A percentile compares a stretch with the other conserved stretches of the same genome.
Evolutionary conservation across 2,888 invertebrate species (phyloP).

Genomic region (Lottia gigantea): DNA sequence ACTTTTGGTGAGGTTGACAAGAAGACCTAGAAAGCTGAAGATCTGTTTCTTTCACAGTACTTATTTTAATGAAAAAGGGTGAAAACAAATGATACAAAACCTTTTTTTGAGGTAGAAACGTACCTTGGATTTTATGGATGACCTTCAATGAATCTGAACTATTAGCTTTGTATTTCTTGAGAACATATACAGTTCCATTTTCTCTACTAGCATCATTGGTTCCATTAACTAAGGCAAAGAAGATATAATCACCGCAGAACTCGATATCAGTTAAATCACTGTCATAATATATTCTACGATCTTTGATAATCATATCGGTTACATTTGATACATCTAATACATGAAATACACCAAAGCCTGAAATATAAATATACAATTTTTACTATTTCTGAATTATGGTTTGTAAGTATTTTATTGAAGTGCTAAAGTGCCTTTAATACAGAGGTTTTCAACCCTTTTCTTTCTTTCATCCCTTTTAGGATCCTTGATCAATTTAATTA

Average conservation of each 20-base stretch:
- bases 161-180: neutral
- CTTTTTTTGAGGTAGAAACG: neutral
- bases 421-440: too few relatives aligned
- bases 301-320: constrained; percentile 27
- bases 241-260: constrained; percentile 46
- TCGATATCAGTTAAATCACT: constrained; percentile 51
- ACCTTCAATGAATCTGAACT: neutral
- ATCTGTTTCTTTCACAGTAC: too few relatives aligned
- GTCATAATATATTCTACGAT: constrained; percentile 22
- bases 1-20: too few relatives aligned
- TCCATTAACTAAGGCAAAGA: constrained; percentile 40
- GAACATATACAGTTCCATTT: neutral
- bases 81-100: too few relatives aligned
- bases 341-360: constrained; percentile 44
- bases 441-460: too few relatives aligned
- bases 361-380: neutral
- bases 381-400: too few relatives aligned
- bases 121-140: neutral
- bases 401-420: too few relatives aligned
- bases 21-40: too few relatives aligned
- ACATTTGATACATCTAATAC: constrained; percentile 44
- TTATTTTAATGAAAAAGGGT: too few relatives aligned
- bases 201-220: constrained; percentile 29
- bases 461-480: too few relatives aligned
- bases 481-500: too few relatives aligned